Conservation (phyloP, 2,888 invertebrate species). For the Chydorus sphaericus region DNA sequence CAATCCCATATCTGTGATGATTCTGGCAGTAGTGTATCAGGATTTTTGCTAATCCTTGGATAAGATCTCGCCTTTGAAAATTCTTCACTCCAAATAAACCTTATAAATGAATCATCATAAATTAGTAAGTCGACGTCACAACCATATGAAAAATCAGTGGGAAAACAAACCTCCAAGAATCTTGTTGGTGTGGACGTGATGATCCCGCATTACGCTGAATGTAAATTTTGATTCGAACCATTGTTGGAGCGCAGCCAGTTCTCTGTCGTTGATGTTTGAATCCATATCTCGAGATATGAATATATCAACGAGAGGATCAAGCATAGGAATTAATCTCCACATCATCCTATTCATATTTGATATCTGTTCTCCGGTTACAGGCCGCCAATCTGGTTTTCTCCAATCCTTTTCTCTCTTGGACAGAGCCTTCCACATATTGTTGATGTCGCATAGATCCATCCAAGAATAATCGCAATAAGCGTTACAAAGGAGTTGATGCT, state of each 20-base stretch:
- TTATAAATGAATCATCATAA: neutral
- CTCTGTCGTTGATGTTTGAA: neutral
- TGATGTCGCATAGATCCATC: neutral
- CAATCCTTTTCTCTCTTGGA: neutral
- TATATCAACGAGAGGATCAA: neutral
- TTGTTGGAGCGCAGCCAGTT: neutral
- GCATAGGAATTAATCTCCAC: neutral
- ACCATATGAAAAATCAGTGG: neutral
- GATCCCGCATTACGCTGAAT: conserved; percentile 2
- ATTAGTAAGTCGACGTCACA: neutral
- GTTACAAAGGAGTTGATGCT: neutral
- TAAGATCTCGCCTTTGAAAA: neutral
- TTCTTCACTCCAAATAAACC: conserved; percentile 1
- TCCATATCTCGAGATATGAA: neutral
- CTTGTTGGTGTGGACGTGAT: neutral
- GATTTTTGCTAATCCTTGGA: neutral
- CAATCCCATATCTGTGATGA: neutral
- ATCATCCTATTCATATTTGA: neutral
- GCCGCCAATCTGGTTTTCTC: neutral
- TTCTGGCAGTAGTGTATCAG: neutral
- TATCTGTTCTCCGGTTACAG: neutral
- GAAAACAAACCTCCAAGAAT: neutral
- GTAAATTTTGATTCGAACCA: neutral
- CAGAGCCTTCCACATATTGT: neutral
- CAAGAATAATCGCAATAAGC: neutral